Base-by-base conservation (phyloP, 2,888 invertebrate species). In the Heliconius ismenius region DNA sequence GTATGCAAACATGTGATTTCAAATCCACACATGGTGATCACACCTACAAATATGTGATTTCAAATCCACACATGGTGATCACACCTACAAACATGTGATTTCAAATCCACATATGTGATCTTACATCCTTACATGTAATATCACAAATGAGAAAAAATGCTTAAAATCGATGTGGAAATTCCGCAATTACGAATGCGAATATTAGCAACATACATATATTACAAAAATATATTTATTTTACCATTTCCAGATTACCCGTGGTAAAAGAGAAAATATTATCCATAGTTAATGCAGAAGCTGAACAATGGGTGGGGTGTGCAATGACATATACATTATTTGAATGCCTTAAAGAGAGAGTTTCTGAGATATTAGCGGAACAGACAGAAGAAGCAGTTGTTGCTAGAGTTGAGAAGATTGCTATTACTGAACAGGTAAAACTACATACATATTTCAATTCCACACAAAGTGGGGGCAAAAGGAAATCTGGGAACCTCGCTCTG, bases 251-350 rank as follows among this genome's bases (percentile, higher is more conserved):
- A 88, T 86, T 96, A 79, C 93, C 95, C 60, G 86, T 95, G 2
- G 96, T 98, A 0, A 98, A 98, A 90, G 92, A 96, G 69, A 96
- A 96, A 86, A 95, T 98, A 79, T 85, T 95, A 18, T 87, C 92
- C 13, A 93, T 95, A 74, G 90, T 98, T 0, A 92, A 93, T 21
- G 92, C 95, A 18, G 98, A 98, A 89, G 97, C 97, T 0, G 96
- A 97, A 63, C 97, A 97, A 83, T 97, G 97, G 95, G 85, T 98
- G 24, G 98, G 98, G 1, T 97, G 97, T 92, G 98, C 98, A 4
- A 98, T 98, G 98, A 99, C 98, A 0, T 99, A 98, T 87, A 97
- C 98, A 0, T 90, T 99, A 74, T 98, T 99, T 88, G 98, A 99
- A 91, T 97, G 96, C 89, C 94, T 98, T 24, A 98, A 98, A 89